Evolutionary conservation across 2,888 invertebrate genomes (phyloP).

Genomic region (Drosophila cyrtoloma): DNA sequence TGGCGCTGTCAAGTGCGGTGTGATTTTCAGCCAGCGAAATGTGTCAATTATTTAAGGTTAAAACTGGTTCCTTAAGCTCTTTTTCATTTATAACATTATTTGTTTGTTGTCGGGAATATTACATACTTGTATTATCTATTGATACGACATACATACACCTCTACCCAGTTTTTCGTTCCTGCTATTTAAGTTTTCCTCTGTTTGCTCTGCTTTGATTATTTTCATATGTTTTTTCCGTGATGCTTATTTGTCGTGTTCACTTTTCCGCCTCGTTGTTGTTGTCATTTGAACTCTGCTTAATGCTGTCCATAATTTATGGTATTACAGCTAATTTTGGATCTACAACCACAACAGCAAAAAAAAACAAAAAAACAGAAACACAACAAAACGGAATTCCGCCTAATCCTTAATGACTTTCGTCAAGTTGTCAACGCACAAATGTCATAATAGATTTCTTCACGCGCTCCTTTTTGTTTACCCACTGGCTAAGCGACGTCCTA

Average conservation of each 20-base stretch:
- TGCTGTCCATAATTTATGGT: slow-evolving; percentile 35
- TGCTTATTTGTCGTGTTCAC: slow-evolving; percentile 9
- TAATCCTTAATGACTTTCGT: slow-evolving; percentile 77
- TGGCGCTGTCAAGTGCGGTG: neutral
- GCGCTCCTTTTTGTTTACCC: slow-evolving; percentile 59
- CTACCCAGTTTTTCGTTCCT: neutral
- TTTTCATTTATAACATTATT: neutral
- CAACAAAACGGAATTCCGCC: slow-evolving; percentile 27
- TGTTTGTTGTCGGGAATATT: neutral
- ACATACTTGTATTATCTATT: neutral
- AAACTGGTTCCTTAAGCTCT: neutral
- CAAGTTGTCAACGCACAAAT: slow-evolving; percentile 75
- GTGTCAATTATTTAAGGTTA: neutral
- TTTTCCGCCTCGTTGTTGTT: slow-evolving; percentile 31
- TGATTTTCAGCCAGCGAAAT: neutral
- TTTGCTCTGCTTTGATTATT: slow-evolving; percentile 6
- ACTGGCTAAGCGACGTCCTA: neutral
- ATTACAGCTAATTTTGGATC: slow-evolving; percentile 46
- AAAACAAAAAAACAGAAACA: slow-evolving; percentile 14
- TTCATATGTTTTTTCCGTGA: neutral
- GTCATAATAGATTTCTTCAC: slow-evolving; percentile 78
- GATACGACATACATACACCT: neutral
- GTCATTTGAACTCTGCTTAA: slow-evolving; percentile 32
- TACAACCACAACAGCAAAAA: slow-evolving; percentile 2
- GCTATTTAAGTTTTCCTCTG: neutral